phyloP scores from a whole-genome alignment of 2,797 vertebrate genomes.

The Gymnoscopelus braueri region DNA sequence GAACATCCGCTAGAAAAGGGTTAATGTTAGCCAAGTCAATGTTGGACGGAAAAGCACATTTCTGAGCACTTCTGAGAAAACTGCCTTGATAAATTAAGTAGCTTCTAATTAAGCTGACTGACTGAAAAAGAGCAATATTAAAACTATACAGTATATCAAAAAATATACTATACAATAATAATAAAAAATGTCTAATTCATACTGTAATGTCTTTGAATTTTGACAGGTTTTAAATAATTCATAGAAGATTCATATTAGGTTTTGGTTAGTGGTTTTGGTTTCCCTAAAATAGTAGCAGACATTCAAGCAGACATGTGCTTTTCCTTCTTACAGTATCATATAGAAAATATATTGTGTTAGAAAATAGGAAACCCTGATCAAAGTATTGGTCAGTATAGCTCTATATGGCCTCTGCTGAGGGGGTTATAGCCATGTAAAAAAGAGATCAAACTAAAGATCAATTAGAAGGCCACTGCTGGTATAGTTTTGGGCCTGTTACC shows the following conservation, averaged over 20 bases:
- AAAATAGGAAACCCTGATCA: conserved; percentile 26
- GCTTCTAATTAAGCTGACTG: too few relatives aligned
- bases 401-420: conserved; percentile 64
- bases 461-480: conserved; percentile 53
- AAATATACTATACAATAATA: too few relatives aligned
- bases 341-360: conserved; percentile 3
- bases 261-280: too few relatives aligned
- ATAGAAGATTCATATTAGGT: too few relatives aligned
- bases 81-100: background rate
- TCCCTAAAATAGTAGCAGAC: too few relatives aligned
- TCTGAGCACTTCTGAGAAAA: conserved; percentile 44
- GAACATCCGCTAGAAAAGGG: too few relatives aligned
- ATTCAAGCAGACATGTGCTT: conserved; percentile 33
- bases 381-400: conserved; percentile 69
- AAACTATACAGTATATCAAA: too few relatives aligned
- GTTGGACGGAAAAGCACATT: conserved; percentile 42
- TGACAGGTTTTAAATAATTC: too few relatives aligned
- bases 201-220: too few relatives aligned
- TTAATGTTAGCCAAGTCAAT: background rate
- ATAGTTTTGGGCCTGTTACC: conserved; percentile 85
- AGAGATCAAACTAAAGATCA: conserved; percentile 51
- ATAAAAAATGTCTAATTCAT: too few relatives aligned
- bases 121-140: too few relatives aligned
- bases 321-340: conserved; percentile 23
- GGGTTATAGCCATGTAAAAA: conserved; percentile 85